Conservation (phyloP, 2,888 invertebrate species). For the Chaetogeoica ovagalla region DNA sequence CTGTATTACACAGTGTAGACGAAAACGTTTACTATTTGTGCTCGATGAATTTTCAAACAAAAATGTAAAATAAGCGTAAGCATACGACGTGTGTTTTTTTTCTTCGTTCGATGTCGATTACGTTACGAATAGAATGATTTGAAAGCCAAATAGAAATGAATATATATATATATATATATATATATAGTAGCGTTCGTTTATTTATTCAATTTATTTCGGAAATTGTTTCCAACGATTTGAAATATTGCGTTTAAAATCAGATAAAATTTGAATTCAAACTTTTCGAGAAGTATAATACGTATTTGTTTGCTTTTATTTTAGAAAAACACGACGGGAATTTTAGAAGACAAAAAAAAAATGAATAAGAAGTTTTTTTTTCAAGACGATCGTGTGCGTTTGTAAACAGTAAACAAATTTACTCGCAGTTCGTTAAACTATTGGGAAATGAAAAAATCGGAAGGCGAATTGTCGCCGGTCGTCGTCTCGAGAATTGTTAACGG, state of each 20-base stretch:
- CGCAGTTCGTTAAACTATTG: too few relatives aligned
- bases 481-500: too few relatives aligned
- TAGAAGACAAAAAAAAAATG: too few relatives aligned
- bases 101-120: neutral
- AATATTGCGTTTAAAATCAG: conserved; percentile 4
- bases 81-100: neutral
- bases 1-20: neutral
- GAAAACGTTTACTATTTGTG: neutral
- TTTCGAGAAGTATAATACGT: neutral
- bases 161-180: neutral
- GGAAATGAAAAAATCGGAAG: too few relatives aligned
- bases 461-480: too few relatives aligned
- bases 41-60: neutral
- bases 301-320: neutral
- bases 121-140: neutral
- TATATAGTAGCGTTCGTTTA: neutral
- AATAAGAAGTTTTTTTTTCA: too few relatives aligned
- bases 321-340: too few relatives aligned
- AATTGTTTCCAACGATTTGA: too few relatives aligned
- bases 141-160: neutral
- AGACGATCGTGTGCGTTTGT: too few relatives aligned
- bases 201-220: neutral
- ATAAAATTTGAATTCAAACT: neutral
- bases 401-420: too few relatives aligned
- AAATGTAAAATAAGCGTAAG: neutral